These are phyloP conservation scores for Frankliniella fusca DNA, from an alignment of 2,888 invertebrate genomes.

Conservation along the genomic window DNA sequence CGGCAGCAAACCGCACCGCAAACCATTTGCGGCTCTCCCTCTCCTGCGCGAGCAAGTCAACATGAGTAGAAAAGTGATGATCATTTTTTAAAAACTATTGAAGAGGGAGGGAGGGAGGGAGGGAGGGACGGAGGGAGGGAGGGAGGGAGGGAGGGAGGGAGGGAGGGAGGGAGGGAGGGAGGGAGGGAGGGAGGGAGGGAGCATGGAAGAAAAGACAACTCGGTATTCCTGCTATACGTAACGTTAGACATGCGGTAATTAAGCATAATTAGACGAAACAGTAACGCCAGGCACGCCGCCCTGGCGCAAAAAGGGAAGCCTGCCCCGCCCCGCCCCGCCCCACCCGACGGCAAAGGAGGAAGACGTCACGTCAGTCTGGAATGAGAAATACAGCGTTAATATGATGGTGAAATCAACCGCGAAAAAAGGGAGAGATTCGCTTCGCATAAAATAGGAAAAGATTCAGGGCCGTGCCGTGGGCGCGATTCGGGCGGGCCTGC, in stretches of 20 bases:
- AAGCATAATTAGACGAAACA: neutral
- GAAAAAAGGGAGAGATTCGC: too few species aligned
- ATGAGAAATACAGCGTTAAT: too few species aligned
- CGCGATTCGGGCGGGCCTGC: too few species aligned
- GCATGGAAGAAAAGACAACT: neutral
- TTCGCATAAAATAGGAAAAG: too few species aligned
- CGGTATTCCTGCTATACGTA: too few species aligned
- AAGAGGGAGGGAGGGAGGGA: neutral
- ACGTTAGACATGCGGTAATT: neutral
- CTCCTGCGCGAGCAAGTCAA: neutral
- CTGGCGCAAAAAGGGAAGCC: too few species aligned
- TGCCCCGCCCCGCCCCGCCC: neutral
- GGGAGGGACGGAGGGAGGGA: neutral
- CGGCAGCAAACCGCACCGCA: neutral
- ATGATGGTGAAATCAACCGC: too few species aligned
- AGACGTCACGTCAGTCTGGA: too few species aligned
- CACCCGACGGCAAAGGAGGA: neutral
- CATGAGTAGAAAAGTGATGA: neutral
- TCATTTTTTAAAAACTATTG: neutral
- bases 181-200: neutral
- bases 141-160: neutral
- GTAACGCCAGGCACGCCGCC: too few species aligned
- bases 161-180: neutral
- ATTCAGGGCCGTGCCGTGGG: too few species aligned
- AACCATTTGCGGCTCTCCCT: neutral